Base-by-base conservation (phyloP, 2,888 invertebrate species). In the Megalurothrips usitatus region DNA sequence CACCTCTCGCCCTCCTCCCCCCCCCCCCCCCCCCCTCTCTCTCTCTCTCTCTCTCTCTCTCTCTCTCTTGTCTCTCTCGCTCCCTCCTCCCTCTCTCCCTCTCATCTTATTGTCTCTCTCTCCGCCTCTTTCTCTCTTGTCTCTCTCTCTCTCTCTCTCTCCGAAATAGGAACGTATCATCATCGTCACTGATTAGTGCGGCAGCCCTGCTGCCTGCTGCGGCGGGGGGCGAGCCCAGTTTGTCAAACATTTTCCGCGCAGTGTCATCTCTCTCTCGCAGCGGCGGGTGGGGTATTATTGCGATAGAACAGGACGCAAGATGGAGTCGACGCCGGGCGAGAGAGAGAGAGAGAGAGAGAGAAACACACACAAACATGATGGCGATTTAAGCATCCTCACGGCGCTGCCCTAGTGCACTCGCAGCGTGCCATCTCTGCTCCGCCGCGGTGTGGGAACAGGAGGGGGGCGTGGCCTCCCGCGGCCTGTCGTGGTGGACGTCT, bases 371-470 rank as follows among this genome's bases (percentile, higher is more conserved):
- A 43, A 43, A 43, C 34, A 43, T 19, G 68, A 75, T 75, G 68
- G 68, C 68, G 26, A 26, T 75, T 26, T 75, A 75, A 75, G 68
- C 68, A 75, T 75, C 68, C 68, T 75, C 68, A 26, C 68, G 68
- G 34, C 34, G 34, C 34, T 43, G 34, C 34, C 34, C 34, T 43
- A 43, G 34, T 43, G 34, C 34, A 43, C 34, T 43, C 34, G 34
- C 34, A 43, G 34, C 34, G 34, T 43, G 34, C 34, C 34, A 43
- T 43, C 34, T 2, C 34, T 43, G 34, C 34, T 4, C 34, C 34
- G n/a, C n/a, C n/a, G n/a, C n/a, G 34, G 34, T 43, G 34, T 43
- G 34, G 34, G 34, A 43, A 43, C 2, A 43, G 34, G 34, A 43
- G 34, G 34, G 34, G 34, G 34, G 34, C 34, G 34, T 43, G 34